A percentile compares a stretch with the other conserved stretches of the same genome.
These are phyloP conservation scores for Acanthococcus lagerstroemiae DNA, from an alignment of 2,888 invertebrate genomes.

Conservation along the genomic window DNA sequence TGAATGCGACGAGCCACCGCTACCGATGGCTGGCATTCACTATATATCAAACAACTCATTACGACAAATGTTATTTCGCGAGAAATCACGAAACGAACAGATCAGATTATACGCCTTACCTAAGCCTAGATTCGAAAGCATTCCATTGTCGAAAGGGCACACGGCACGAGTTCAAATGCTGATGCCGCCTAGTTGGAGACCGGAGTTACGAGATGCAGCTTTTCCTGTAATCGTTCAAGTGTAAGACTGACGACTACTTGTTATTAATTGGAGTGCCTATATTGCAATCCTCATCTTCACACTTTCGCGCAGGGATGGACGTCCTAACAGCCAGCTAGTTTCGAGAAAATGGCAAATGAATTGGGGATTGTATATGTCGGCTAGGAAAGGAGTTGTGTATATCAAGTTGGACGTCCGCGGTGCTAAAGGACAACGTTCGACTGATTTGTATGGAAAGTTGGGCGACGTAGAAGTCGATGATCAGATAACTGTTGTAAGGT, in stretches of 20 bases:
- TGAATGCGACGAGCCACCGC: conserved; percentile 83
- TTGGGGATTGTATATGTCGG: conserved; percentile 77
- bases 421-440: conserved; percentile 69
- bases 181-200: conserved; percentile 71
- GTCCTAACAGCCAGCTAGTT: conserved; percentile 76
- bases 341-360: conserved; percentile 67
- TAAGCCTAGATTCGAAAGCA: conserved; percentile 2
- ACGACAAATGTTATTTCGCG: conserved; percentile 63
- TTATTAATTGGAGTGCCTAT: neutral
- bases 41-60: conserved; percentile 64
- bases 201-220: conserved; percentile 71
- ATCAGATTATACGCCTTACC: conserved; percentile 18
- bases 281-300: neutral
- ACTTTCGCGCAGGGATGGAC: conserved; percentile 53
- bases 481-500: conserved; percentile 47
- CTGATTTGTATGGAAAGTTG: conserved; percentile 60
- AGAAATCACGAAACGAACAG: conserved; percentile 43
- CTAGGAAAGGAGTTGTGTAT: conserved; percentile 71
- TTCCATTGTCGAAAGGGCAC: conserved; percentile 46
- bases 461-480: conserved; percentile 57
- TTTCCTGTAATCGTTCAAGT: conserved; percentile 75
- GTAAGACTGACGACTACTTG: conserved; percentile 50
- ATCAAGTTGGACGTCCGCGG: conserved; percentile 85
- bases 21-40: conserved; percentile 73
- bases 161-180: conserved; percentile 65